These are phyloP conservation scores for Hipposideros armiger DNA, from an alignment of 2,113 vertebrate genomes.

Conservation along the genomic window DNA sequence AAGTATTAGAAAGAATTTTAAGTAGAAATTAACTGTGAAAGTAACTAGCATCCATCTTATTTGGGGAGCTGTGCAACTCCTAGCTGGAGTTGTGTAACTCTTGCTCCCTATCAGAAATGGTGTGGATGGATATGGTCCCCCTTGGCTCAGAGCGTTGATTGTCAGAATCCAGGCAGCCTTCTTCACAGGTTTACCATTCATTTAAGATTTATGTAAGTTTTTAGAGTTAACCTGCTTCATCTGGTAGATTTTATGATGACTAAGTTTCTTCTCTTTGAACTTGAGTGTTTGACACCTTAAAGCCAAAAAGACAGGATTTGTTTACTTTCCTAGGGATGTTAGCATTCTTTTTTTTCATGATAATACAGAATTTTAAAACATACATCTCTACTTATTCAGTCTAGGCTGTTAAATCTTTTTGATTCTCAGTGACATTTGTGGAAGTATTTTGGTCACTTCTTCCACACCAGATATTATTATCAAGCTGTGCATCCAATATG, in stretches of 20 bases:
- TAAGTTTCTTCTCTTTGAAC: neutral
- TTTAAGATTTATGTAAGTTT: neutral
- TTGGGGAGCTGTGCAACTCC: neutral
- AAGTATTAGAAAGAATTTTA: neutral
- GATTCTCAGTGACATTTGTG: neutral
- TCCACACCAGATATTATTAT: neutral
- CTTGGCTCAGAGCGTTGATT: neutral
- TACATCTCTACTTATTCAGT: neutral
- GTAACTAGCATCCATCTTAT: neutral
- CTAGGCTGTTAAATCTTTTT: neutral
- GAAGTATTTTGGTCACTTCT: neutral
- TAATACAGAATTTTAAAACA: neutral
- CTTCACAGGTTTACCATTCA: neutral
- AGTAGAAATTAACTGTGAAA: neutral
- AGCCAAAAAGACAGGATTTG: neutral
- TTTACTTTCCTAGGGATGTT: neutral
- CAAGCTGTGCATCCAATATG: neutral
- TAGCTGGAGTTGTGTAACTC: too few relatives aligned
- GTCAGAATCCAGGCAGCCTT: neutral
- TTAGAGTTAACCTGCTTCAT: neutral
- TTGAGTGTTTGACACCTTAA: neutral
- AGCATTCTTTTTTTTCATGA: neutral
- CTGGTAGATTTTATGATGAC: neutral
- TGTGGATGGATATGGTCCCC: fast-evolving
- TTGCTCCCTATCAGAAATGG: neutral